These are phyloP conservation scores for Zaprionus camerounensis DNA, from an alignment of 1,140 invertebrate species.

Conservation along the genomic window DNA sequence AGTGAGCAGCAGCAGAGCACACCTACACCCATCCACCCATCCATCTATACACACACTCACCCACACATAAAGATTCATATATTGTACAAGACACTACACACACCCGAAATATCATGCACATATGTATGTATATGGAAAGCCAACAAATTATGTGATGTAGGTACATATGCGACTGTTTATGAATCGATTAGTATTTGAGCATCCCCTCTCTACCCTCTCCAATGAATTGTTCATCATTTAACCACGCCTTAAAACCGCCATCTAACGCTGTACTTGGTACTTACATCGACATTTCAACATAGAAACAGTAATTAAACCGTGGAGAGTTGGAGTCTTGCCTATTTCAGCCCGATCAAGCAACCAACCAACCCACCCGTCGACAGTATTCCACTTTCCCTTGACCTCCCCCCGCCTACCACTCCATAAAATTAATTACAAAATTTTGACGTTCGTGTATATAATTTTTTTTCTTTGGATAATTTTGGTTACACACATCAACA, in stretches of 20 bases:
- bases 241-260: neutral
- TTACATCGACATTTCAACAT: conserved; percentile 1
- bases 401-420: neutral
- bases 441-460: conserved; percentile 84
- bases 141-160: conserved; percentile 65
- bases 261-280: neutral
- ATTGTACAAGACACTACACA: neutral
- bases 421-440: conserved; percentile 42
- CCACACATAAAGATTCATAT: conserved; percentile 27
- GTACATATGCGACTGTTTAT: conserved; percentile 64
- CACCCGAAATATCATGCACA: conserved; percentile 2
- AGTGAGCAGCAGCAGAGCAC: conserved; percentile 58
- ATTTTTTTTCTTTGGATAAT: conserved; percentile 66
- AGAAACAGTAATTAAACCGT: conserved; percentile 1
- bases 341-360: conserved; percentile 2
- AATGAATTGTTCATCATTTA: conserved; percentile 27
- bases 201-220: neutral
- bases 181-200: conserved; percentile 79
- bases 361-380: neutral
- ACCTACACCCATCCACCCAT: conserved; percentile 10
- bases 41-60: neutral
- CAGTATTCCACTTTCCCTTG: neutral
- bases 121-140: conserved; percentile 71
- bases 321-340: conserved; percentile 6
- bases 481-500: conserved; percentile 31